Base-by-base conservation (phyloP, 2,113 vertebrate genomes). In the Danionella cerebrum region DNA sequence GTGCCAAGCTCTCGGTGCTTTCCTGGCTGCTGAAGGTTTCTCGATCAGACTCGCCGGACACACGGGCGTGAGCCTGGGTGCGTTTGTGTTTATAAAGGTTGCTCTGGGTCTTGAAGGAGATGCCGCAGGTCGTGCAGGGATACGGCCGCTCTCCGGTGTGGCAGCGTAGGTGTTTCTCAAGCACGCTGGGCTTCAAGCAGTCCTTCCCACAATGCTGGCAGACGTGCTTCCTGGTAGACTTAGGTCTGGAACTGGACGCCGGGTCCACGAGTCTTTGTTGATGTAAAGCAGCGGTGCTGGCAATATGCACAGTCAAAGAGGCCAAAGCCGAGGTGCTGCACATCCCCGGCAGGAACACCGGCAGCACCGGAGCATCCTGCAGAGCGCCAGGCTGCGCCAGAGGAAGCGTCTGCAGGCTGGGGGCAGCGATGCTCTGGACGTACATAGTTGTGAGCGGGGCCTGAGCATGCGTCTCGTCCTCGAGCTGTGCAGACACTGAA, bases 41-140 rank as follows among this genome's bases (percentile, higher is more conserved):
- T 0, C 2, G 83, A 5, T 91, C 90, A 0, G 89, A 87, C 70
- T 92, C 92, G 0, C 85, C 87, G 24, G 88, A 90, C 18, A 90
- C 84, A 2, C 90, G 89, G 5, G 89, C 84, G 0, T 98, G 96
- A 0, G 94, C 95, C 84, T 97, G 96, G 0, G 95, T 97, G 3
- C 94, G 89, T 64, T 90, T 87, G 76, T 98, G 96, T 75, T 98
- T 98, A 44, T 98, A 98, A 50, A 98, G 77, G 81, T 98, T 98
- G 83, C 96, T 98, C 84, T 98, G 95, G 19, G 96, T 98, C 87
- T 98, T 98, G 54, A 98, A 98, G 4, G 95, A 94, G 12, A 97
- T 88, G 33, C 94, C 90, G 9, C 96, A 98, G 0, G 87, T 91
- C 65, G 82, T 79, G 41, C 96, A 98, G 0, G 95, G 95, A 47